These are phyloP conservation scores for Lacerta bilineata DNA, from an alignment of 2,797 vertebrate genomes.

Conservation along the genomic window DNA sequence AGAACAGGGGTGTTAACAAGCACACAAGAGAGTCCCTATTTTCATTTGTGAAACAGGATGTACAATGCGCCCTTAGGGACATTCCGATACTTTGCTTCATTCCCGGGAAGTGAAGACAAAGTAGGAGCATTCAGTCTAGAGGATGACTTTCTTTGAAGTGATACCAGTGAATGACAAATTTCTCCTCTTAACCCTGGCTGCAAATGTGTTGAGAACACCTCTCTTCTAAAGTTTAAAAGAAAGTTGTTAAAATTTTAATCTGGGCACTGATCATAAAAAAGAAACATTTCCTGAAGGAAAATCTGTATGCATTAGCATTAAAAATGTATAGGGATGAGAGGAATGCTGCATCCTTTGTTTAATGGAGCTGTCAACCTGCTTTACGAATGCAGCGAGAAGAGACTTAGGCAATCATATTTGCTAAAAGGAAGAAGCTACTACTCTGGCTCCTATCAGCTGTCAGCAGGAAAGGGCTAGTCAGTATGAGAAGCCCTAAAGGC, in stretches of 20 bases:
- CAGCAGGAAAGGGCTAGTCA: background rate
- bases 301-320: slow-evolving; percentile 48
- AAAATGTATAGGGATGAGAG: slow-evolving; percentile 29
- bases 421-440: slow-evolving; percentile 20
- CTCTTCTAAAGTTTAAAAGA: slow-evolving; percentile 45
- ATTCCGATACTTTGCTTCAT: slow-evolving; percentile 47
- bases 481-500: slow-evolving; percentile 45
- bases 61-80: slow-evolving; percentile 21
- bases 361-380: slow-evolving; percentile 35
- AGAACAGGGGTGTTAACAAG: background rate
- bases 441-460: slow-evolving; percentile 12
- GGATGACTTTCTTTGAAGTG: background rate
- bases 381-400: slow-evolving; percentile 47
- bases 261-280: slow-evolving; percentile 30
- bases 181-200: background rate
- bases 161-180: slow-evolving; percentile 5
- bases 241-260: slow-evolving; percentile 56
- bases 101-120: slow-evolving; percentile 24
- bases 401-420: slow-evolving; percentile 6
- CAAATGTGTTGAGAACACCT: slow-evolving; percentile 1
- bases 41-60: background rate
- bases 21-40: background rate
- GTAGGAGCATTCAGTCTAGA: background rate
- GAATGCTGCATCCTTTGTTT: slow-evolving; percentile 27
- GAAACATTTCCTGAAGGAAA: slow-evolving; percentile 54